These are phyloP conservation scores for Austrofundulus limnaeus DNA, from an alignment of 2,113 vertebrate genomes.

Conservation along the genomic window DNA sequence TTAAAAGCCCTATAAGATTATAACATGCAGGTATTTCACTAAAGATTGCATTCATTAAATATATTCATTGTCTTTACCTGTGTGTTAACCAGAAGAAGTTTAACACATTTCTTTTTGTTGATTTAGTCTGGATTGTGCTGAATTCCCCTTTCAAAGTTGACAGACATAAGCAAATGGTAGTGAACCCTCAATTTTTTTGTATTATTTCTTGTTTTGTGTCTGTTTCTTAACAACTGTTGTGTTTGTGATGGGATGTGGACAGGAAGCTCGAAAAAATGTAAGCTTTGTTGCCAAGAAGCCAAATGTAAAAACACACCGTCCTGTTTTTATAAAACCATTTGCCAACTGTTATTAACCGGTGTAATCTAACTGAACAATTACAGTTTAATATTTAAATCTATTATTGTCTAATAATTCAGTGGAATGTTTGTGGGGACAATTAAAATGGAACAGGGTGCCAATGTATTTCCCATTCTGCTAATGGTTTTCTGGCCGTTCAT, in stretches of 20 bases:
- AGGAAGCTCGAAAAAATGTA: slow-evolving; percentile 24
- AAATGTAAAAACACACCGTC: slow-evolving; percentile 47
- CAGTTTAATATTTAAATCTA: slow-evolving; percentile 55
- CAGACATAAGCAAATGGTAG: slow-evolving; percentile 1
- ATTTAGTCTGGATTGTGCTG: neutral
- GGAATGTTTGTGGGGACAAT: slow-evolving; percentile 55
- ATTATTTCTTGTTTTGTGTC: slow-evolving; percentile 9
- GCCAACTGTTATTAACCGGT: slow-evolving; percentile 57
- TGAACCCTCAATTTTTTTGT: slow-evolving; percentile 2
- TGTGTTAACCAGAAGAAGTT: neutral
- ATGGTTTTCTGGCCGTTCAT: slow-evolving; percentile 29
- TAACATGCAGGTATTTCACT: slow-evolving; percentile 12
- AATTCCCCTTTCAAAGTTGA: neutral
- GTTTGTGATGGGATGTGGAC: slow-evolving; percentile 10
- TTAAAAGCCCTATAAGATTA: neutral
- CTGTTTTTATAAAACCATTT: slow-evolving; percentile 46
- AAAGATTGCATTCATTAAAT: neutral
- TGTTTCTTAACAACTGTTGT: slow-evolving; percentile 27
- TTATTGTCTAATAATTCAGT: slow-evolving; percentile 54
- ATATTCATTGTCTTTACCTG: neutral
- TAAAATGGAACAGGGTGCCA: slow-evolving; percentile 59
- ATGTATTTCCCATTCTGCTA: slow-evolving; percentile 65
- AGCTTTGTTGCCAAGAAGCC: slow-evolving; percentile 55
- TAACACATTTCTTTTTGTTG: neutral
- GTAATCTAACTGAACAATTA: slow-evolving; percentile 57